Percentiles rank a stretch among this genome's conserved stretches.
Conservation (phyloP, 2,797 vertebrate genomes). For the Tragopan temminckii region DNA sequence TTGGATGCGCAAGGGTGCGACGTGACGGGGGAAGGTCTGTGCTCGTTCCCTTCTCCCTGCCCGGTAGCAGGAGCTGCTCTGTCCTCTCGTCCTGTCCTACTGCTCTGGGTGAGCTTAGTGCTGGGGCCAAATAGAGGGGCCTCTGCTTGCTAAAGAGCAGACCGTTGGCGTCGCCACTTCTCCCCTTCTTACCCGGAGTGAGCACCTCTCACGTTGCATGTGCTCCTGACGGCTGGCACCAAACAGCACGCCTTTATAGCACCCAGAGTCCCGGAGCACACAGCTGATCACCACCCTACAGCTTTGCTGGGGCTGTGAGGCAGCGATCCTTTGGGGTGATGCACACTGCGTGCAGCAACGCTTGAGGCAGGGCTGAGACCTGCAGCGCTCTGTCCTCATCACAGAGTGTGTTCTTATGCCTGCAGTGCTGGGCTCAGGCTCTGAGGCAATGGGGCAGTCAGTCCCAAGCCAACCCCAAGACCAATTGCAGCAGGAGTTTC, state of each 20-base stretch:
- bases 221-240: not conserved
- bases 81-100: not conserved
- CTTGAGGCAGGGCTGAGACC: not conserved
- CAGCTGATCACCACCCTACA: not conserved
- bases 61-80: not conserved
- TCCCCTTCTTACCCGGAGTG: not conserved
- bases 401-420: not conserved
- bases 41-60: not conserved
- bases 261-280: not conserved
- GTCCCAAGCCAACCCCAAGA: constrained; percentile 29
- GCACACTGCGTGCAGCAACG: not conserved
- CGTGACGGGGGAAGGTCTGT: not conserved
- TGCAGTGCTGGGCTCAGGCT: not conserved
- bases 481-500: constrained; percentile 46
- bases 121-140: not conserved
- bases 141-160: constrained; percentile 9
- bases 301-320: not conserved
- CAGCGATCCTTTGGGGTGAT: not conserved
- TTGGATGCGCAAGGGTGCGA: not conserved
- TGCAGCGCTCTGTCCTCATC: not conserved
- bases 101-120: not conserved
- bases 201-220: not conserved
- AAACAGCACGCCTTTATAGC: not conserved
- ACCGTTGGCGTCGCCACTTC: not conserved
- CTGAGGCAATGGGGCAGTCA: rapidly evolving